Evolutionary conservation across 2,113 vertebrate genomes (phyloP).

Genomic region (Nesogale talazaci): DNA sequence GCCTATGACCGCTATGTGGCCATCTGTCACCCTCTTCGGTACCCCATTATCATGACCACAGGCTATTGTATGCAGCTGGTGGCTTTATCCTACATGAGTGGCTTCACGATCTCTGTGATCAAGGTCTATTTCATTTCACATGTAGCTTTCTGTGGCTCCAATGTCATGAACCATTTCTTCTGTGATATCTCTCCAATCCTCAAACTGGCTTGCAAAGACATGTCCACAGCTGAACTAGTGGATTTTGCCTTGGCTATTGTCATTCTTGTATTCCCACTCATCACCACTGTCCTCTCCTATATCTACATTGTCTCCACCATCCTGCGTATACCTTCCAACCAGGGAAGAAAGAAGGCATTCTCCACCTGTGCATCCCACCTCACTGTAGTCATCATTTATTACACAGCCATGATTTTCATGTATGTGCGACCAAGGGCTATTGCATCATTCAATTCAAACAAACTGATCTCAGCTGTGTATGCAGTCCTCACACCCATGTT

Average conservation of each 20-base stretch:
- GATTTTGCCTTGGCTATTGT: slow-evolving; percentile 79
- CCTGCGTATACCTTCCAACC: slow-evolving; percentile 69
- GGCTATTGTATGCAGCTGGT: slow-evolving; percentile 50
- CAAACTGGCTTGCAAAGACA: slow-evolving; percentile 78
- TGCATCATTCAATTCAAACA: slow-evolving; percentile 77
- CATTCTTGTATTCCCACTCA: slow-evolving; percentile 76
- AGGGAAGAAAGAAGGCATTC: slow-evolving; percentile 76
- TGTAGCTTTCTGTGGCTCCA: slow-evolving; percentile 75
- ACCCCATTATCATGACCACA: slow-evolving; percentile 63
- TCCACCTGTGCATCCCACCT: slow-evolving; percentile 81
- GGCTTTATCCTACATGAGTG: slow-evolving; percentile 65
- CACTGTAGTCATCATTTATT: slow-evolving; percentile 77
- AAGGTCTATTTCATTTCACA: slow-evolving; percentile 78
- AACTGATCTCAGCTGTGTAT: slow-evolving; percentile 77
- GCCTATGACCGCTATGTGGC: slow-evolving; percentile 74
- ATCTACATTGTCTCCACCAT: slow-evolving; percentile 77
- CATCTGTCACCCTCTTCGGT: slow-evolving; percentile 77
- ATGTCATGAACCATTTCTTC: slow-evolving; percentile 82
- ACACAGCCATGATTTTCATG: slow-evolving; percentile 81
- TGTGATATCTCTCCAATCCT: slow-evolving; percentile 82
- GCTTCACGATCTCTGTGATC: slow-evolving; percentile 69
- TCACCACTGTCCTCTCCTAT: slow-evolving; percentile 76
- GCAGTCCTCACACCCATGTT: slow-evolving; percentile 76
- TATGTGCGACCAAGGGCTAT: slow-evolving; percentile 77
- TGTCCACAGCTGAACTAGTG: slow-evolving; percentile 63